Base-by-base conservation (phyloP, 2,888 invertebrate genomes). In the Troides aeacus region DNA sequence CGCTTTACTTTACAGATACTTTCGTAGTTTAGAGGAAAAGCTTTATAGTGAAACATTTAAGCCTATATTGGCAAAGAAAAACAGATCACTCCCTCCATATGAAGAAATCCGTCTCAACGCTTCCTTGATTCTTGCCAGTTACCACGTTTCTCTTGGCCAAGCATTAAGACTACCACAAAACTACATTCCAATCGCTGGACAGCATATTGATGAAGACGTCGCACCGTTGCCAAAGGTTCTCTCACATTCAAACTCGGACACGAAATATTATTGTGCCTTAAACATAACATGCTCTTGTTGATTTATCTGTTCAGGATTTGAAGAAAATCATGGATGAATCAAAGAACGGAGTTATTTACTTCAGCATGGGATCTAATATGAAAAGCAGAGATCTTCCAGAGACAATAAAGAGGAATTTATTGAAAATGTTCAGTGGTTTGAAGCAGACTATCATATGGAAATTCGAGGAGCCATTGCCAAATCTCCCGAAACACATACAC, bases 361-460 rank as follows among this genome's bases (percentile, higher is more conserved):
- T 92, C 74, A 90, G 89, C 70, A 79, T 91, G 82, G 91, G 91
- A 2, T 84, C 87, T 0, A 83, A 80, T 53, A 74, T 87, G 66
- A 77, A 81, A 60, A 84, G 85, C 39, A 79, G 79, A 21, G 74
- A 79, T 2, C 74, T 90, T 72, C 83, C 88, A 1, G 75, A 77
- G 15, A 70, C 78, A 39, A 69, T 80, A 5, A 80, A 79, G 36
- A 69, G 76, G 12, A 76, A 72, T 0, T 72, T 92, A 6, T 23
- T 89, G 0, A 77, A 80, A 36, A 77, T 83, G 10, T 88, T 91
- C 68, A 77, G 80, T 4, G 75, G 74, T 24, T 74, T 92, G 50
- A 85, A 86, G 62, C 86, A 90, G 72, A 83, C 82, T 0, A 84
- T 91, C 0, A 65, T 92, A 15, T 90, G 88, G 89, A 90, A 88